Percentiles rank a stretch among this genome's conserved stretches.
Conservation (phyloP, 2,888 invertebrate genomes). For the Drosophila quinaria region DNA sequence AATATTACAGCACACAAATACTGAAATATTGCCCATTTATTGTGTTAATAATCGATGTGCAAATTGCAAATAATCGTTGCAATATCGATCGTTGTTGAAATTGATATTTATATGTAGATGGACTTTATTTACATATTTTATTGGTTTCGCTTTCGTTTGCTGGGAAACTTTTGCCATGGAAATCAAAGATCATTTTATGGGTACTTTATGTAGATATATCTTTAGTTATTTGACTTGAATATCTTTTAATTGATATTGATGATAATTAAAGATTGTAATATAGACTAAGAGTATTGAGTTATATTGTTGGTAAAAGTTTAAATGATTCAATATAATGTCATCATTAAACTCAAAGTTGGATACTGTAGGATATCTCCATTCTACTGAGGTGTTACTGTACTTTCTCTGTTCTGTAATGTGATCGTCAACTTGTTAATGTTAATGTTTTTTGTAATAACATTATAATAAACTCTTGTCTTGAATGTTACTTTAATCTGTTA, state of each 20-base stretch:
- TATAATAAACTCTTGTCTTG: no score
- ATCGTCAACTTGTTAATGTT: neutral
- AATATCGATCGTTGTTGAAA: constrained; percentile 1
- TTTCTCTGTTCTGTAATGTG: neutral
- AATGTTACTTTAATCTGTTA: neutral
- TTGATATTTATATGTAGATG: constrained; percentile 5
- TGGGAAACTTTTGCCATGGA: neutral
- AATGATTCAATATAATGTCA: no score
- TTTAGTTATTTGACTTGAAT: neutral
- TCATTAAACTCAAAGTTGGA: no score
- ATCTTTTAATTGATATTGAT: neutral
- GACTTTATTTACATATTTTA: neutral
- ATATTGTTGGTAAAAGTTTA: no score
- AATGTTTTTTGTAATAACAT: no score
- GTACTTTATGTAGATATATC: neutral
- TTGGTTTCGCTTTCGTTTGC: neutral
- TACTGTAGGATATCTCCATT: no score
- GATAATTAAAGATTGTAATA: neutral
- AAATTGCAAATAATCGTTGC: constrained; percentile 1
- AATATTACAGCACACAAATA: neutral
- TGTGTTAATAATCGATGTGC: neutral
- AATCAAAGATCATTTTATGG: neutral
- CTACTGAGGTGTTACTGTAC: no score
- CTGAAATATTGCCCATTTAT: constrained; percentile 16
- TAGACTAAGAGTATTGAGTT: no score